Conservation (phyloP, 2,797 vertebrate species). For the Capromys pilorides region DNA sequence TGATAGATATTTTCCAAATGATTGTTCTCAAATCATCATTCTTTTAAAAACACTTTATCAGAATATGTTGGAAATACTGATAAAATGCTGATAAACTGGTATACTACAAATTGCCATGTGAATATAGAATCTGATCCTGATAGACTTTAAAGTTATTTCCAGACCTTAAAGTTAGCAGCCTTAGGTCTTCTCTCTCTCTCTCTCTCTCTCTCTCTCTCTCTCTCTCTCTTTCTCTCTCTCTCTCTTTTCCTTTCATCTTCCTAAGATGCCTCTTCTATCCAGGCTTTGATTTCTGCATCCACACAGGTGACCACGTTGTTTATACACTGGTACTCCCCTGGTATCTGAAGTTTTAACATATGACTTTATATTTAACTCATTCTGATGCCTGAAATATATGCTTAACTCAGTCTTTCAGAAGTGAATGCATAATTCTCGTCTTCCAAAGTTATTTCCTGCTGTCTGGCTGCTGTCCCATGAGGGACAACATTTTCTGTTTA, state of each 20-base stretch:
- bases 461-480: neutral
- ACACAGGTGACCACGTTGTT: neutral
- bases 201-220: too few species aligned
- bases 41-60: neutral
- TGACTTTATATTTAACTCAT: neutral
- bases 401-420: neutral
- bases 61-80: neutral
- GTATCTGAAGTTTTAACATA: neutral
- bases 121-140: too few species aligned
- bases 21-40: neutral
- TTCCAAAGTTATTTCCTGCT: neutral
- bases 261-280: neutral
- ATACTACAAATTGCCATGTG: rapidly evolving
- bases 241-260: too few species aligned
- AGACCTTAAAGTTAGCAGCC: neutral
- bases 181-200: neutral
- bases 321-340: neutral
- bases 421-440: neutral
- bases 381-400: neutral
- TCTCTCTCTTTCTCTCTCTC: too few species aligned
- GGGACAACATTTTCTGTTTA: neutral
- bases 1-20: neutral
- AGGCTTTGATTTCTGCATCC: too few species aligned
- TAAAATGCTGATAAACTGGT: neutral
- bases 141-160: neutral